phyloP scores from a whole-genome alignment of 2,888 invertebrate genomes.

The Spisula solida region DNA sequence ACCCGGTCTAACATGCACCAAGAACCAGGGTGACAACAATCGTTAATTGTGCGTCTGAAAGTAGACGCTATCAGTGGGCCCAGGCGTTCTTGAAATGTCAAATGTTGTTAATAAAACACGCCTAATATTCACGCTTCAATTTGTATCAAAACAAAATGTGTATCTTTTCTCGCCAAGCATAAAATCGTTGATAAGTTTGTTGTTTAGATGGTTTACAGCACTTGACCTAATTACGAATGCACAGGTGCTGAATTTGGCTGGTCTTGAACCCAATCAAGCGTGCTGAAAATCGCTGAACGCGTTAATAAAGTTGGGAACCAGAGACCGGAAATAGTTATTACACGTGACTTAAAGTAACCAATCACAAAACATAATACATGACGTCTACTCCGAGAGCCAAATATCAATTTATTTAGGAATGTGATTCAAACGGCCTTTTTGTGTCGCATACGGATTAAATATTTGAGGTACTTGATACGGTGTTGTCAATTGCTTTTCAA shows the following conservation, averaged over 20 bases:
- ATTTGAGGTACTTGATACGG: conserved; percentile 45
- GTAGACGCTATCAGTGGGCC: too few species aligned
- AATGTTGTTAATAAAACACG: too few species aligned
- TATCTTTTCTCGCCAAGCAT: not conserved
- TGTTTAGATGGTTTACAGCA: conserved; percentile 53
- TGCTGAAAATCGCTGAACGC: not conserved
- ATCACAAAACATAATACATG: conserved; percentile 69
- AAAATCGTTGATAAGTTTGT: not conserved
- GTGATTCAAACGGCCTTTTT: conserved; percentile 48
- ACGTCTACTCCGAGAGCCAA: conserved; percentile 70
- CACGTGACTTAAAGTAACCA: conserved; percentile 59
- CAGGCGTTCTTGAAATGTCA: too few species aligned
- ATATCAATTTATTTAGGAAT: conserved; percentile 68
- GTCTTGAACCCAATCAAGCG: conserved; percentile 1
- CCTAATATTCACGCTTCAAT: too few species aligned
- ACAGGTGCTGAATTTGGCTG: conserved; percentile 42
- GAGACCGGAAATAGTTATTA: conserved; percentile 52
- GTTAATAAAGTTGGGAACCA: not conserved
- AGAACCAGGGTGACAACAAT: not conserved
- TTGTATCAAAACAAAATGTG: too few species aligned
- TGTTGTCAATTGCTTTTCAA: not conserved
- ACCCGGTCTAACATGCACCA: not conserved
- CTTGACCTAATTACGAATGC: conserved; percentile 51
- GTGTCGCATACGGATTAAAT: not conserved
- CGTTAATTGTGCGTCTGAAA: not conserved